Base-by-base conservation (phyloP, 2,797 vertebrate genomes). In the Podargus strigoides region DNA sequence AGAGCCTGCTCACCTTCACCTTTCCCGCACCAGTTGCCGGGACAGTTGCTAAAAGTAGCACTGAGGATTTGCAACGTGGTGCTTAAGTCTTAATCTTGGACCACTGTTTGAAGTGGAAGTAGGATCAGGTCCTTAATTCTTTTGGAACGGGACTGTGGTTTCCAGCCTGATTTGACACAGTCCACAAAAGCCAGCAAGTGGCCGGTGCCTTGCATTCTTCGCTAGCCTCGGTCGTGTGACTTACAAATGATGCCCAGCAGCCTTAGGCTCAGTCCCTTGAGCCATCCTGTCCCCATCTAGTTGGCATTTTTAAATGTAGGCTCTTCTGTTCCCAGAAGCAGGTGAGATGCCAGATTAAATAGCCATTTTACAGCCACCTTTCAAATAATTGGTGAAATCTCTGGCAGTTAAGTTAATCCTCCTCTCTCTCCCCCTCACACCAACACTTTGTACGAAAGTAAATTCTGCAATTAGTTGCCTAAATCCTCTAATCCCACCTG, bases 401-500 rank as follows among this genome's bases (percentile, higher is more conserved):
- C 93, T 84, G 86, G 82, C 95, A 94, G 69, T 90, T 81, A 79
- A 80, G 21, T 87, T 94, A 97, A 97, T 95, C 93, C 62, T 50
- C 82, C 89, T 87, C 83, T 93, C 90, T 88, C 63, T 42, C 42
- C 62, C 81, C 76, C 69, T 36, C 24, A 15, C 72, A 83, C 80
- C 30, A 27, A 28, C 49, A 53, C 46, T 83, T 72, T 70, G 80
- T 37, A 78, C 49, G 90, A 56, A 89, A 95, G 96, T 81, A 77
- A 94, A 91, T 88, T 92, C 95, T 74, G 68, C 94, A 93, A 93
- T 97, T 93, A 96, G 89, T 92, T 42, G 8, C 88, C 66, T 70
- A 72, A 86, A 58, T 28, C 59, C 85, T 69, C 86, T 56, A 64
- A 79, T 89, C 64, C 67, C 94, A 95, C 96, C 95, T 63, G 87